Conservation (phyloP, 1,140 invertebrate species). For the Polypedilum pembai region DNA sequence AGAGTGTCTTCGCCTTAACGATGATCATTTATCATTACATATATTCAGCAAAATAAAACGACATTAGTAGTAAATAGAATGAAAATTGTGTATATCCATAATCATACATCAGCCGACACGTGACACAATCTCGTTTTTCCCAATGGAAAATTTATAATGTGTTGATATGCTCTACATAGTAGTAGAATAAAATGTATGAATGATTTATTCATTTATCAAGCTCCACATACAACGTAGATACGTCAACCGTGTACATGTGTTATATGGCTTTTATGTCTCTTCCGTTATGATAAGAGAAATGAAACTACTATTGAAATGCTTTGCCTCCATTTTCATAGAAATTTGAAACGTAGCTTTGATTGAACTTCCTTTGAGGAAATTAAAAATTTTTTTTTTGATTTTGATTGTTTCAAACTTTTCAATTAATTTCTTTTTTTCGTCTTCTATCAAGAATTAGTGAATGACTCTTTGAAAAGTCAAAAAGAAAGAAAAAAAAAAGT, state of each 20-base stretch:
- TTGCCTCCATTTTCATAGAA: not conserved
- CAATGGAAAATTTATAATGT: conserved; percentile 13
- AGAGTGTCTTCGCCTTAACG: not conserved
- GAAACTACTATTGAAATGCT: conserved; percentile 6
- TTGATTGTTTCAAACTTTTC: not conserved
- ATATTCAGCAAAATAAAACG: not conserved
- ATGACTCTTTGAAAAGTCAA: not conserved
- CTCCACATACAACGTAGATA: not conserved
- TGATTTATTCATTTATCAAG: not conserved
- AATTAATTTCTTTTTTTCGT: no score
- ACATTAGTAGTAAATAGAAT: not conserved
- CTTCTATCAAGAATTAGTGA: not conserved
- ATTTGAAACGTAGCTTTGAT: not conserved
- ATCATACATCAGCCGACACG: not conserved
- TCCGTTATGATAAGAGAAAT: not conserved
- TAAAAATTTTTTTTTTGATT: no score
- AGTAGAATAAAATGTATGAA: not conserved
- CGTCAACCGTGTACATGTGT: conserved; percentile 3
- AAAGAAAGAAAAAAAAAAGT: not conserved
- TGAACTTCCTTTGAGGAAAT: not conserved
- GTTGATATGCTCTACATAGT: not conserved
- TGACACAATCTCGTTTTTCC: conserved; percentile 10
- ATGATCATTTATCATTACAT: not conserved
- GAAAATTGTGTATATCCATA: not conserved
- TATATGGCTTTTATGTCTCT: not conserved